Evolutionary conservation across 2,888 invertebrate genomes (phyloP).

Genomic region (Lamellibrachia columna): DNA sequence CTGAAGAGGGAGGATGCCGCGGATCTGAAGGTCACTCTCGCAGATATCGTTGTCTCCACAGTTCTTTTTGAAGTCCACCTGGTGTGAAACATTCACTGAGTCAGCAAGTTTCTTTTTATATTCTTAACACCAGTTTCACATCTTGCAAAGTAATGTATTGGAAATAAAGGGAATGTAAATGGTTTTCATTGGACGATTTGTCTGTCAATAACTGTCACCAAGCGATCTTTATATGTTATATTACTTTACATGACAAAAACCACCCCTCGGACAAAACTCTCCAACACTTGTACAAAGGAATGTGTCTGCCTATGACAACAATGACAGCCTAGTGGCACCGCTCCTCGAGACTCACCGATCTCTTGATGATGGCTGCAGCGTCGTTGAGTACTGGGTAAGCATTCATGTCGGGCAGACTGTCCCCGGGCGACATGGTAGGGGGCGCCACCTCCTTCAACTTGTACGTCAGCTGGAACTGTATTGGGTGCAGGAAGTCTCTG

Average conservation of each 20-base stretch:
- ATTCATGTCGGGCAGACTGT: constrained; percentile 75
- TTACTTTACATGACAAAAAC: too few relatives aligned
- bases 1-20: not conserved
- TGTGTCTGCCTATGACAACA: not conserved
- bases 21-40: constrained; percentile 32
- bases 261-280: too few relatives aligned
- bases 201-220: too few relatives aligned
- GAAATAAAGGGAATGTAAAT: too few relatives aligned
- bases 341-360: not conserved
- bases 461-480: constrained; percentile 82
- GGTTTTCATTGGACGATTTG: too few relatives aligned
- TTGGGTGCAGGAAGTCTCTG: constrained; percentile 66
- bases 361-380: constrained; percentile 73
- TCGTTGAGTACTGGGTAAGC: constrained; percentile 89
- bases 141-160: too few relatives aligned
- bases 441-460: constrained; percentile 73
- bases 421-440: constrained; percentile 43
- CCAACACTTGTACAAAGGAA: not conserved
- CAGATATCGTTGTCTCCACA: constrained; percentile 51
- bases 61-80: constrained; percentile 39
- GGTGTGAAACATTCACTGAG: not conserved
- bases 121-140: not conserved
- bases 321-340: not conserved
- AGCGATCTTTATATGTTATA: too few relatives aligned
- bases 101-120: not conserved